Conservation (phyloP, 2,888 invertebrate genomes). For the Spodoptera picta region DNA sequence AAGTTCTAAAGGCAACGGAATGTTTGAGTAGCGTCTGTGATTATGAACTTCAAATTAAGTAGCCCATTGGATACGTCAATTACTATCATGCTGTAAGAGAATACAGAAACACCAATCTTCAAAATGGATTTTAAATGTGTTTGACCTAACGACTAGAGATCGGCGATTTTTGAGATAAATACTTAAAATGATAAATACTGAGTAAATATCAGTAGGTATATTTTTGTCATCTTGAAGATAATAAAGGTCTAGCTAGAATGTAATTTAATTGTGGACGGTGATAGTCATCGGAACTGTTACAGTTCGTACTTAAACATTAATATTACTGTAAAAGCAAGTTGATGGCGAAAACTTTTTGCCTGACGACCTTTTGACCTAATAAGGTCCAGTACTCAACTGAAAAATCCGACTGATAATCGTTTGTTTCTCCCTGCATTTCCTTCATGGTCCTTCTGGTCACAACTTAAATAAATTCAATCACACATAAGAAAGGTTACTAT, state of each 20-base stretch:
- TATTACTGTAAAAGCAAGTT: too few species aligned
- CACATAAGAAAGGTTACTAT: conserved; percentile 29
- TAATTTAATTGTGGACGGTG: too few species aligned
- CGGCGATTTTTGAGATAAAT: too few species aligned
- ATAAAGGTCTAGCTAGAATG: too few species aligned
- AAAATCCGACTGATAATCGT: not conserved
- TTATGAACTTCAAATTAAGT: conserved; percentile 23
- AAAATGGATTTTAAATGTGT: not conserved
- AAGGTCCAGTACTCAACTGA: not conserved
- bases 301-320: too few species aligned
- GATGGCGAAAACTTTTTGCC: too few species aligned
- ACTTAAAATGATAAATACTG: too few species aligned
- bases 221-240: too few species aligned
- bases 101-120: conserved; percentile 10
- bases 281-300: too few species aligned
- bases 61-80: conserved; percentile 2
- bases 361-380: too few species aligned
- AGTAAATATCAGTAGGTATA: too few species aligned
- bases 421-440: not conserved
- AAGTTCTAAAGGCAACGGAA: conserved; percentile 12
- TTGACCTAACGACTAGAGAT: too few species aligned
- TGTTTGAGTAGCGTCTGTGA: conserved; percentile 16
- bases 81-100: not conserved
- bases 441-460: conserved; percentile 30
- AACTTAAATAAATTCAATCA: conserved; percentile 12